These are phyloP conservation scores for Sebastes hubbsi DNA, from an alignment of 2,797 vertebrate genomes.

Conservation along the genomic window DNA sequence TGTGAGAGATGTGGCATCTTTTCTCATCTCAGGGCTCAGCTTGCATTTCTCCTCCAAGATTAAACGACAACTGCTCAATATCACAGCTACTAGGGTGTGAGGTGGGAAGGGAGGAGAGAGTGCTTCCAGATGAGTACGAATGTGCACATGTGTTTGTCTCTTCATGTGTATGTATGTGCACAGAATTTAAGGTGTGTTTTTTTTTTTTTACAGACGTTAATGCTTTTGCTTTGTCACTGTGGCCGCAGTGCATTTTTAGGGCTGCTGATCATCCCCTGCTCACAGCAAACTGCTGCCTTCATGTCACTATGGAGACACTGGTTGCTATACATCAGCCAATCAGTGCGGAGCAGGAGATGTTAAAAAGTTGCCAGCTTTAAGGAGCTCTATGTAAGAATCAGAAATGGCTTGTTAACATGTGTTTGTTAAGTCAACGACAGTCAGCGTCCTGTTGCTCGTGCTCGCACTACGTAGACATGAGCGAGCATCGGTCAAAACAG, in stretches of 20 bases:
- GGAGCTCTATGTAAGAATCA: too few relatives aligned
- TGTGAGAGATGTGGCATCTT: conserved; percentile 41
- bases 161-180: background rate
- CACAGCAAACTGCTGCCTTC: conserved; percentile 54
- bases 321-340: conserved; percentile 74
- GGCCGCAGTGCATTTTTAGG: conserved; percentile 33
- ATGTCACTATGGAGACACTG: conserved; percentile 75
- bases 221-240: conserved; percentile 45
- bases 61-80: conserved; percentile 62
- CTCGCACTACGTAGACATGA: too few relatives aligned
- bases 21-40: conserved; percentile 60
- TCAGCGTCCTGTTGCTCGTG: too few relatives aligned
- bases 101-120: conserved; percentile 9
- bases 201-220: conserved; percentile 10
- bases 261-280: conserved; percentile 43
- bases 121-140: background rate
- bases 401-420: too few relatives aligned
- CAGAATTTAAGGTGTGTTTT: background rate
- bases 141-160: background rate
- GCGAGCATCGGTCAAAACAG: too few relatives aligned
- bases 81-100: conserved; percentile 61
- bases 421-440: too few relatives aligned
- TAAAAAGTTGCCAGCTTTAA: conserved; percentile 30
- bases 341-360: conserved; percentile 27
- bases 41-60: conserved; percentile 65